A percentile compares a stretch with the other conserved stretches of the same genome.
phyloP scores from a whole-genome alignment of 2,888 invertebrate species.

The Leptopterna dolabrata region DNA sequence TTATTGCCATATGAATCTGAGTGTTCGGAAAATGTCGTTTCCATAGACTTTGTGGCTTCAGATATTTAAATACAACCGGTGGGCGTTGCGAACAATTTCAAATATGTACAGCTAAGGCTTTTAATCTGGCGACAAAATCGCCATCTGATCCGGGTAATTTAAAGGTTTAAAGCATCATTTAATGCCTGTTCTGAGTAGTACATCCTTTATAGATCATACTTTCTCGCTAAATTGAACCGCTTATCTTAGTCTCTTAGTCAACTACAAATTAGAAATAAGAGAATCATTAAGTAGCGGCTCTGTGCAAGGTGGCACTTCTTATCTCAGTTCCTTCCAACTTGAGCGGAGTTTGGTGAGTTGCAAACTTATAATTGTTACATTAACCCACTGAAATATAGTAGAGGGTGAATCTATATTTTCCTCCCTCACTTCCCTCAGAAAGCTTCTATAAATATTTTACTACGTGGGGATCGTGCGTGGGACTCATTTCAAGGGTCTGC shows the following conservation, averaged over 20 bases:
- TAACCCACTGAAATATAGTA: conserved; percentile 25
- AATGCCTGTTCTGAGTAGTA: too few species aligned
- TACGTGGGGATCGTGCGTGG: background rate
- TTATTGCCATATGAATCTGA: too few species aligned
- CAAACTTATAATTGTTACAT: conserved; percentile 31
- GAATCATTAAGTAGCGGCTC: background rate
- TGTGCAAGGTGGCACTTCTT: background rate
- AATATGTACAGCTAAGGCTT: too few species aligned
- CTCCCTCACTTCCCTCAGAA: too few species aligned
- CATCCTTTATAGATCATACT: background rate
- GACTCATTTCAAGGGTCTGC: background rate
- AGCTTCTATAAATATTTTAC: background rate
- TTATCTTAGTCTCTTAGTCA: background rate
- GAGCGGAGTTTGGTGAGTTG: background rate
- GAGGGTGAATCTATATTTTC: background rate
- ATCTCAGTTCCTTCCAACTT: background rate
- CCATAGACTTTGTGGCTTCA: too few species aligned
- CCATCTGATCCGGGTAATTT: too few species aligned
- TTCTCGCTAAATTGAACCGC: background rate
- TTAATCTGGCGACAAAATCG: too few species aligned
- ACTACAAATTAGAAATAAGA: background rate
- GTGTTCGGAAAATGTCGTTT: too few species aligned
- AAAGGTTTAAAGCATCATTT: too few species aligned
- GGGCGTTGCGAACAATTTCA: too few species aligned
- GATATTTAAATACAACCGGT: too few species aligned